A percentile compares a stretch with the other conserved stretches of the same genome.
phyloP scores from a whole-genome alignment of 2,888 invertebrate genomes.

The Leptinotarsa juncta region DNA sequence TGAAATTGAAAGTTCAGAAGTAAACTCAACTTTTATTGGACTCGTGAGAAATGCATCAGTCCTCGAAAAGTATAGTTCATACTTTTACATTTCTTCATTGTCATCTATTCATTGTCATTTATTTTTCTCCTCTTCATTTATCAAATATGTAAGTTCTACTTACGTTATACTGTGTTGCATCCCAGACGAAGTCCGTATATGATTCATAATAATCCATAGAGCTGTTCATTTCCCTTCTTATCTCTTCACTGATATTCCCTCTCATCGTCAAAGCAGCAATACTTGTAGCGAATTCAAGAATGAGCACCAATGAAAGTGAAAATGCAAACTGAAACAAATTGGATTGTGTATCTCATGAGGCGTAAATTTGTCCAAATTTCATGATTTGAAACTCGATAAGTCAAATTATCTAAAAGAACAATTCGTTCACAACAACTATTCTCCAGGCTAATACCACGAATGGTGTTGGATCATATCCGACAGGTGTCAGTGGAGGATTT shows the following conservation, averaged over 20 bases:
- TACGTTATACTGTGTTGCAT: conserved; percentile 72
- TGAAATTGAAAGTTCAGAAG: too few species aligned
- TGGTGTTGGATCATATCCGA: too few species aligned
- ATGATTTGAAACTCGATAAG: background rate
- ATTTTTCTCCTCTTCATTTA: too few species aligned
- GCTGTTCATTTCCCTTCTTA: conserved; percentile 66
- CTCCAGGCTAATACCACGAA: too few species aligned
- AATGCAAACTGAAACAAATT: conserved; percentile 68
- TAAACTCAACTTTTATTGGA: too few species aligned
- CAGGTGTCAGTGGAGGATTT: too few species aligned
- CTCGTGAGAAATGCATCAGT: too few species aligned
- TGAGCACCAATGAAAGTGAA: conserved; percentile 69
- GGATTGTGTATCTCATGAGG: background rate
- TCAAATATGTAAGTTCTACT: conserved; percentile 46
- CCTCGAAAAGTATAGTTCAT: too few species aligned
- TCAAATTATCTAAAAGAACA: too few species aligned
- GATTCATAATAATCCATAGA: conserved; percentile 66
- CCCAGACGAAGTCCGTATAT: conserved; percentile 67
- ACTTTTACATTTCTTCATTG: too few species aligned
- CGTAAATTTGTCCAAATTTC: background rate
- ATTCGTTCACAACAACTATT: too few species aligned
- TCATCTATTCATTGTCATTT: too few species aligned
- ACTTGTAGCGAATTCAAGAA: conserved; percentile 73
- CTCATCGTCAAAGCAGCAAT: conserved; percentile 70
- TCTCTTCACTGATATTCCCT: conserved; percentile 61